A percentile compares a stretch with the other conserved stretches of the same genome.
Evolutionary conservation across 2,797 vertebrate genomes (phyloP).

Genomic region (Sebastes kiyomatsui): DNA sequence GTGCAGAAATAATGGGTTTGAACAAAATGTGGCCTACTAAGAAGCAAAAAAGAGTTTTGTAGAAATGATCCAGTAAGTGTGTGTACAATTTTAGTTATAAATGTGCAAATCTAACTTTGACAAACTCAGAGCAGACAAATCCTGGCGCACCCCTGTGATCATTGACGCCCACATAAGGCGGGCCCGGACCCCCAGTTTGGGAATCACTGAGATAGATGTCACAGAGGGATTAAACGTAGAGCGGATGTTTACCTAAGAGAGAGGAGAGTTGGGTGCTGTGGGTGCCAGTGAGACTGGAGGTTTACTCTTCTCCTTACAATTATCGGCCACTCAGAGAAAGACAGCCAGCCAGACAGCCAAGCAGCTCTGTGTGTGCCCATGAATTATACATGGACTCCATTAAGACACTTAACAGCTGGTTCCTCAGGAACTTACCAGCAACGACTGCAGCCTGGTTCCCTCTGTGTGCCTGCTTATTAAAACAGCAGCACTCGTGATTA

Average conservation of each 20-base stretch:
- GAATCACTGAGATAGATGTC: constrained; percentile 9
- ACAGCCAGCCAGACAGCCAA: constrained; percentile 30
- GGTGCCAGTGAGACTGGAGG: constrained; percentile 11
- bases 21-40: too few species aligned
- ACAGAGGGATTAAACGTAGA: constrained; percentile 37
- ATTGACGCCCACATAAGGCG: too few species aligned
- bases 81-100: too few species aligned
- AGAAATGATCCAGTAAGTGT: too few species aligned
- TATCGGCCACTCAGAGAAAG: constrained; percentile 48
- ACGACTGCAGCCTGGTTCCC: constrained; percentile 35
- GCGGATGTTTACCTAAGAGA: constrained; percentile 16
- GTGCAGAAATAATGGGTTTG: too few species aligned
- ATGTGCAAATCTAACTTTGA: too few species aligned
- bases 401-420: constrained; percentile 77
- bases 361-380: constrained; percentile 47
- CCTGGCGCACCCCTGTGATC: too few species aligned
- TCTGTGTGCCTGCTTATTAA: constrained; percentile 62
- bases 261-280: constrained; percentile 10
- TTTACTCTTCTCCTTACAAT: constrained; percentile 55
- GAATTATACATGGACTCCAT: constrained; percentile 76
- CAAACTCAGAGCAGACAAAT: too few species aligned
- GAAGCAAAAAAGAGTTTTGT: too few species aligned
- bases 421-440: constrained; percentile 53
- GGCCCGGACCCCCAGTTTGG: too few species aligned
- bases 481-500: constrained; percentile 68